A percentile compares a stretch with the other conserved stretches of the same genome.
Evolutionary conservation across 2,113 vertebrate species (phyloP).

Genomic region (Calypte anna): DNA sequence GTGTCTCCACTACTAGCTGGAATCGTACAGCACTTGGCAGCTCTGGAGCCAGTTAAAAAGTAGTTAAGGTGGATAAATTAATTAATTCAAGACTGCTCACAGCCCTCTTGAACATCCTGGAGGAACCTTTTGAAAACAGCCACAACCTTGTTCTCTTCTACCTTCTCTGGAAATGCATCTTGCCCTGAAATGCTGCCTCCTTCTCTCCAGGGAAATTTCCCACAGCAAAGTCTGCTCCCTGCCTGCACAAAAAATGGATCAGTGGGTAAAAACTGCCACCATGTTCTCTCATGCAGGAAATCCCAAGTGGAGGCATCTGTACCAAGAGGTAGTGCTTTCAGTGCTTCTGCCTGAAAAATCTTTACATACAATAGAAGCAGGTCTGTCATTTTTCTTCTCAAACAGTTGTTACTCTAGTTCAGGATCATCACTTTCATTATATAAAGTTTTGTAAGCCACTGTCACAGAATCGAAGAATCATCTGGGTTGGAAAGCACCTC

Average conservation of each 20-base stretch:
- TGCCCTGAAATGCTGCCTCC: background rate
- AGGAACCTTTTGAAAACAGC: too few species aligned
- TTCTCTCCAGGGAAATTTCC: background rate
- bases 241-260: background rate
- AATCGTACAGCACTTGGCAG: fast-evolving
- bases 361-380: background rate
- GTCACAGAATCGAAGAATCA: too few species aligned
- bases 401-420: background rate
- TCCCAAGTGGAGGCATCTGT: background rate
- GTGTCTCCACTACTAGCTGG: background rate
- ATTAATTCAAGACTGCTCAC: background rate
- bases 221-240: background rate
- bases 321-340: too few species aligned
- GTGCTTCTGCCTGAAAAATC: background rate
- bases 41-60: background rate
- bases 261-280: background rate
- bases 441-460: background rate
- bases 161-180: background rate
- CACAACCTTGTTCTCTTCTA: background rate
- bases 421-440: background rate
- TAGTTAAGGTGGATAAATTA: background rate
- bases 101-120: background rate
- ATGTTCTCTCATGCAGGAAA: background rate
- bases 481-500: too few species aligned
- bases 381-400: background rate